Percentiles rank a stretch among this genome's conserved stretches.
These are phyloP conservation scores for Trichopria drosophilae DNA, from an alignment of 2,888 invertebrate genomes.

Conservation along the genomic window DNA sequence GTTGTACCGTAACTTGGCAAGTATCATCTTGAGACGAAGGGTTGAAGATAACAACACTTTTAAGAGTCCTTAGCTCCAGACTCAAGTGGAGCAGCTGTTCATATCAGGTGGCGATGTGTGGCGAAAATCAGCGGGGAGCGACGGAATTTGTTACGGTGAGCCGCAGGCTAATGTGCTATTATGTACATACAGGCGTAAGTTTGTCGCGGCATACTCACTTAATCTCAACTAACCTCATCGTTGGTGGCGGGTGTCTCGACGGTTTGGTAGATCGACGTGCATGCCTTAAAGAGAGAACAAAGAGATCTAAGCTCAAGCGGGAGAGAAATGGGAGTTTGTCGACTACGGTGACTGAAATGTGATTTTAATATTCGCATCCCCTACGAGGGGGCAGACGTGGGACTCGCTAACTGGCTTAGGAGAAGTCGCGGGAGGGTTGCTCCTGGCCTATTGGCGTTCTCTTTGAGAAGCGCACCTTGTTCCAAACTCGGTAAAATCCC, in stretches of 20 bases:
- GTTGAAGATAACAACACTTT: too few species aligned
- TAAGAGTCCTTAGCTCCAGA: too few species aligned
- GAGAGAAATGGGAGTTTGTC: conserved; percentile 36
- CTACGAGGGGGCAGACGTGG: conserved; percentile 48
- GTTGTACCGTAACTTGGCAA: too few species aligned
- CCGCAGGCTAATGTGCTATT: conserved; percentile 13
- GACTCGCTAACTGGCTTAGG: conserved; percentile 51
- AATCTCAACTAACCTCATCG: conserved; percentile 50
- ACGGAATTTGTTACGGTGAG: conserved; percentile 9
- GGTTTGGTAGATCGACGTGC: too few species aligned
- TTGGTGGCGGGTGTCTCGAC: too few species aligned
- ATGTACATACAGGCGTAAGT: conserved; percentile 8
- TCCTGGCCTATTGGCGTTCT: conserved; percentile 29
- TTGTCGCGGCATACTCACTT: conserved; percentile 47
- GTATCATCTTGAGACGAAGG: too few species aligned
- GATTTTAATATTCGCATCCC: conserved; percentile 55
- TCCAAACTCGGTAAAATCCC: conserved; percentile 53
- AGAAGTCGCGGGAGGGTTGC: conserved; percentile 22
- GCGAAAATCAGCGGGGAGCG: conserved; percentile 7
- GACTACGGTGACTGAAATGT: conserved; percentile 47
- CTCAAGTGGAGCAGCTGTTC: too few species aligned
- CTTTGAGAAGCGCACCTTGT: conserved; percentile 39
- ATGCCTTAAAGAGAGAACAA: too few species aligned
- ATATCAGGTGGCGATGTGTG: background rate
- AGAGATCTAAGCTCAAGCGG: conserved; percentile 21